phyloP scores from a whole-genome alignment of 23 tunicate genomes.

The Halocynthia roretzi region DNA sequence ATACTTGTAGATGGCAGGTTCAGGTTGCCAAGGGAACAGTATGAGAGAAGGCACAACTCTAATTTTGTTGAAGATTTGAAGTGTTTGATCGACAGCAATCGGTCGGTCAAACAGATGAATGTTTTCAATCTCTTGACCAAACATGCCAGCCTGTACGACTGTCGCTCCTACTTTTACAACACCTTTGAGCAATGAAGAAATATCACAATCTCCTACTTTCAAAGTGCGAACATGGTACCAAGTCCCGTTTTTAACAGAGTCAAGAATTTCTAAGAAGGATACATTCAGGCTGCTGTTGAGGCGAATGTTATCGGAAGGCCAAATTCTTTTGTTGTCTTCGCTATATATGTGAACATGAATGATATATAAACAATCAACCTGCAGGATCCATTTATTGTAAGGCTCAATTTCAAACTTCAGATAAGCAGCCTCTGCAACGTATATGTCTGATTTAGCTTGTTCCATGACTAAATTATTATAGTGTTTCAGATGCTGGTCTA shows the following conservation, averaged over 20 bases:
- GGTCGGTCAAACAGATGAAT: constrained; percentile 24
- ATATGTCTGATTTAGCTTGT: constrained; percentile 65
- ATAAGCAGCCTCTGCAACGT: constrained; percentile 76
- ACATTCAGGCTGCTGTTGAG: constrained; percentile 22
- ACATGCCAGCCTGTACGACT: constrained; percentile 1
- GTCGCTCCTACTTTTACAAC: constrained; percentile 1
- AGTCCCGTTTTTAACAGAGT: constrained; percentile 52
- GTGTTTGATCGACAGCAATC: constrained; percentile 31
- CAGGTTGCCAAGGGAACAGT: constrained; percentile 67
- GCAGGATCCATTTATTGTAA: constrained; percentile 52
- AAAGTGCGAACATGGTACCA: constrained; percentile 57
- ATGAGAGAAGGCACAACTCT: constrained; percentile 30
- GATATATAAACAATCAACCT: constrained; percentile 35
- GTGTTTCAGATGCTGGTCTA: constrained; percentile 60
- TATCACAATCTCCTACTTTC: constrained; percentile 32
- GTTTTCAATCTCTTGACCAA: not conserved
- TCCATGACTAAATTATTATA: constrained; percentile 32
- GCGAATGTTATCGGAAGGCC: constrained; percentile 44
- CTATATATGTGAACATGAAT: constrained; percentile 39
- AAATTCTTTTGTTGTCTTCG: constrained; percentile 45
- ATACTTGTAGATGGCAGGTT: constrained; percentile 42
- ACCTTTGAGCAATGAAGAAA: constrained; percentile 50
- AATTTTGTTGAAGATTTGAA: constrained; percentile 72
- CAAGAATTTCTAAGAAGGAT: constrained; percentile 30
- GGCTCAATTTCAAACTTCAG: constrained; percentile 52